Evolutionary conservation across 2,888 invertebrate species (phyloP).

Genomic region (Orgyia antiqua): DNA sequence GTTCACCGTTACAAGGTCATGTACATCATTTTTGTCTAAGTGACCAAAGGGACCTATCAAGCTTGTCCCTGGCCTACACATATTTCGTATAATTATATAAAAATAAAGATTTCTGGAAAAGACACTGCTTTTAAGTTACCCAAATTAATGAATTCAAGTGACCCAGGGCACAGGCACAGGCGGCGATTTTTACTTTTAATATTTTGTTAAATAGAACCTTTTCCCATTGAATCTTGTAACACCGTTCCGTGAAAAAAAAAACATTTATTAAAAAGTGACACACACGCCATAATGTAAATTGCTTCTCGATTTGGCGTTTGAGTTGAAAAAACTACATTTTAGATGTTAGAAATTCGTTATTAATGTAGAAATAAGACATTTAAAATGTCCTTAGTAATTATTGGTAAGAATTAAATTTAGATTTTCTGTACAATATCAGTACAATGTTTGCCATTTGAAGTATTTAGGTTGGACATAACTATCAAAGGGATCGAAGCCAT

Average conservation of each 20-base stretch:
- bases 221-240: too few relatives aligned
- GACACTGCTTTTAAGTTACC: too few relatives aligned
- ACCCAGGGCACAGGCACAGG: too few relatives aligned
- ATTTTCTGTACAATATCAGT: conserved; percentile 25
- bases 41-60: too few relatives aligned
- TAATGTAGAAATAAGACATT: conserved; percentile 55
- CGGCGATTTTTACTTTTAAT: too few relatives aligned
- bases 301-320: conserved; percentile 74
- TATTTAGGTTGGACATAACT: conserved; percentile 59
- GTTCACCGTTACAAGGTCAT: too few relatives aligned
- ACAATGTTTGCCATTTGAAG: conserved; percentile 36
- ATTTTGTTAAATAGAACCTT: too few relatives aligned
- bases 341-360: conserved; percentile 49
- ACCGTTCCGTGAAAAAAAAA: conserved; percentile 43
- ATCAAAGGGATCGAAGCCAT: conserved; percentile 70
- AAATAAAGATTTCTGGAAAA: too few relatives aligned
- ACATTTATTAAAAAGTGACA: conserved; percentile 69
- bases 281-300: conserved; percentile 79
- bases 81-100: too few relatives aligned
- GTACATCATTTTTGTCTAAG: too few relatives aligned
- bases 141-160: too few relatives aligned
- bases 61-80: too few relatives aligned
- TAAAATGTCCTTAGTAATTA: conserved; percentile 67
- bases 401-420: conserved; percentile 57
- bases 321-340: conserved; percentile 63